phyloP scores from a whole-genome alignment of 2,888 invertebrate genomes.

The Acrocyrtus sp. region DNA sequence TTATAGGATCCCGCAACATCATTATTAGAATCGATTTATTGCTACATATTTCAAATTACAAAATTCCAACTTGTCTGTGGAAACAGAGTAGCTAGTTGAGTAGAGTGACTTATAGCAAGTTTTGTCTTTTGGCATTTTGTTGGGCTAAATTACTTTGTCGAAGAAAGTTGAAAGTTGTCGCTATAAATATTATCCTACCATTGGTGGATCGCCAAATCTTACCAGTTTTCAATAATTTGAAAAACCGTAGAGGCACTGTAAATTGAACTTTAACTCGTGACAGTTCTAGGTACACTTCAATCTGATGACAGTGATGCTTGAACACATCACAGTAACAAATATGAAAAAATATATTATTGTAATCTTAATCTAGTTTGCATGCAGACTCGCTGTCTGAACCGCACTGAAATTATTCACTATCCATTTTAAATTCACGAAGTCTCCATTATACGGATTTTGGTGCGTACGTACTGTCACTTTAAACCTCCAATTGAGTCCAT shows the following conservation, averaged over 20 bases:
- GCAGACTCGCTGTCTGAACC: not conserved
- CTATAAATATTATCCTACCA: not conserved
- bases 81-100: not conserved
- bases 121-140: not conserved
- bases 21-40: conserved; percentile 11
- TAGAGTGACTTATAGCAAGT: not conserved
- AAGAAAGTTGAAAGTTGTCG: not conserved
- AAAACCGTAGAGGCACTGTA: conserved; percentile 49
- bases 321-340: conserved; percentile 38
- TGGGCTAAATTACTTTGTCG: not conserved
- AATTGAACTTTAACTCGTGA: conserved; percentile 19
- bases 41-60: conserved; percentile 19
- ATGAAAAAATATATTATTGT: not conserved
- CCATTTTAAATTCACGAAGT: conserved; percentile 1
- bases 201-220: conserved; percentile 26
- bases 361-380: conserved; percentile 3
- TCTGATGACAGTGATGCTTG: conserved; percentile 45
- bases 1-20: no score
- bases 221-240: conserved; percentile 38
- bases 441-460: not conserved
- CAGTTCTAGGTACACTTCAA: not conserved
- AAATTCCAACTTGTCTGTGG: not conserved
- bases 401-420: conserved; percentile 23
- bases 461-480: not conserved
- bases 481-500: not conserved